Conservation (phyloP, 1,140 invertebrate genomes). For the Drosophila kepulauana region DNA sequence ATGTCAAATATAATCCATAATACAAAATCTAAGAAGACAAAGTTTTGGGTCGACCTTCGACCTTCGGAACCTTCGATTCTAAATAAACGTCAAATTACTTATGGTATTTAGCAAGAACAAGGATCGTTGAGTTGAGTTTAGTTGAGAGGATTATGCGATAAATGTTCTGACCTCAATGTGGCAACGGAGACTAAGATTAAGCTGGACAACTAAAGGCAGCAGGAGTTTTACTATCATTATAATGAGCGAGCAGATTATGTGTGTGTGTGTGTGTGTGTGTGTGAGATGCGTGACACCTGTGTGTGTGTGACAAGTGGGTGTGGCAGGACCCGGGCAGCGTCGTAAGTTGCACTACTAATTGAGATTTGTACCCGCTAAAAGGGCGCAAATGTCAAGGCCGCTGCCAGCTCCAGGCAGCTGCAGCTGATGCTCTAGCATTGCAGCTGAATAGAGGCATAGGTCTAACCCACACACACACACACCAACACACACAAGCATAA, state of each 20-base stretch:
- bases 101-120: too few species aligned
- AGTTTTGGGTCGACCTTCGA: too few species aligned
- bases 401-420: constrained; percentile 36
- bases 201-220: not conserved
- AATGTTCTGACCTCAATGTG: not conserved
- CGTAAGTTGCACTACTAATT: constrained; percentile 71
- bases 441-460: constrained; percentile 14
- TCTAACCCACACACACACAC: not conserved
- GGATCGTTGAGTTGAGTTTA: not conserved
- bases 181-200: not conserved
- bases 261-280: constrained; percentile 39
- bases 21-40: too few species aligned
- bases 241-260: not conserved
- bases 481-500: not conserved
- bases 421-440: constrained; percentile 19
- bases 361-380: constrained; percentile 57
- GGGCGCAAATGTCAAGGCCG: constrained; percentile 75
- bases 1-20: too few species aligned
- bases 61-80: too few species aligned
- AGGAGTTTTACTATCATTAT: constrained; percentile 9
- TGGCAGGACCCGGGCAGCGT: constrained; percentile 65
- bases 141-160: not conserved
- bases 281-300: constrained; percentile 72
- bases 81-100: too few species aligned
- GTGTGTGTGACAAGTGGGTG: constrained; percentile 70